Evolutionary conservation across 2,888 invertebrate species (phyloP).

Genomic region (Aleiodes testaceus): DNA sequence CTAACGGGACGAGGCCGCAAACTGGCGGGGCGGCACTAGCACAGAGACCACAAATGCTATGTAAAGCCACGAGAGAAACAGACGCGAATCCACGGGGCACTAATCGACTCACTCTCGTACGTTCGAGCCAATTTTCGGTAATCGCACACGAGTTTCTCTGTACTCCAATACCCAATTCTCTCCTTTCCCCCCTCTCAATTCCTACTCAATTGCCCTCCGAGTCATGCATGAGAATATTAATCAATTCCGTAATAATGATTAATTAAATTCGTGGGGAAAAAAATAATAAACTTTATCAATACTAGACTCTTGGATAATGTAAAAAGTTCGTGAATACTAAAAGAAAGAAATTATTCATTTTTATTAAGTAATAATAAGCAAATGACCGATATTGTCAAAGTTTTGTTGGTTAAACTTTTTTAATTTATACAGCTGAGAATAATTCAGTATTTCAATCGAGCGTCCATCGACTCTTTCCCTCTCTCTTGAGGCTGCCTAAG

Average conservation of each 20-base stretch:
- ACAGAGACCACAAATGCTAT: conserved; percentile 45
- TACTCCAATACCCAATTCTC: background rate
- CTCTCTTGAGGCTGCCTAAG: background rate
- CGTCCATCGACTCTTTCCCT: background rate
- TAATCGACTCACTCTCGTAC: conserved; percentile 42
- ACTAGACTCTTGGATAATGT: background rate
- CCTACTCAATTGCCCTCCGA: too few relatives aligned
- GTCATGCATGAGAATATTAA: too few relatives aligned
- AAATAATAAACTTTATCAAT: background rate
- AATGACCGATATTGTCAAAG: conserved; percentile 5
- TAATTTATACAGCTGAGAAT: conserved; percentile 28
- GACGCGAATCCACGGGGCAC: conserved; percentile 42
- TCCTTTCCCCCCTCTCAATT: background rate
- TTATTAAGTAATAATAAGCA: conserved; percentile 22
- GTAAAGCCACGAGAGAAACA: conserved; percentile 46
- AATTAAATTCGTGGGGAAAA: background rate
- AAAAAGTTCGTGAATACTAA: background rate
- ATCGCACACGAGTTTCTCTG: conserved; percentile 32
- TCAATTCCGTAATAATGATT: too few relatives aligned
- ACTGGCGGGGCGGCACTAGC: conserved; percentile 39
- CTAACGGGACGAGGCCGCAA: conserved; percentile 50
- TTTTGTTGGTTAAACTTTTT: conserved; percentile 36
- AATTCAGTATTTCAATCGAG: conserved; percentile 37
- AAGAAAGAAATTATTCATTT: background rate
- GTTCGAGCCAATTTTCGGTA: conserved; percentile 43